These are phyloP conservation scores for Macrosoma leucophasiata DNA, from an alignment of 2,888 invertebrate species.

Conservation along the genomic window DNA sequence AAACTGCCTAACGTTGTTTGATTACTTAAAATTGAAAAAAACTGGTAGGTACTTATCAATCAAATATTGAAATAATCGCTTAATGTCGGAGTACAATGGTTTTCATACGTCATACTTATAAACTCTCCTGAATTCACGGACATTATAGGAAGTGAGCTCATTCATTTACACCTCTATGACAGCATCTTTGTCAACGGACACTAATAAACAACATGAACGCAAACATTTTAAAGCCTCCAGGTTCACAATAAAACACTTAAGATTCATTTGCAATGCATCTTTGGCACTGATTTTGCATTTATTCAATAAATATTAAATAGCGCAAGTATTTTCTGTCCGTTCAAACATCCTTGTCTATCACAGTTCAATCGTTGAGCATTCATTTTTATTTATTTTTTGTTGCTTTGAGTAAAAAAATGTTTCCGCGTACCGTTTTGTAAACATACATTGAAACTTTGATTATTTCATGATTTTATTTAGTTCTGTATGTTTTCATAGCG, in stretches of 20 bases:
- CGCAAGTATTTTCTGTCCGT: constrained; percentile 44
- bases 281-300: constrained; percentile 70
- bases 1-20: too few relatives aligned
- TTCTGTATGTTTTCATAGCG: constrained; percentile 46
- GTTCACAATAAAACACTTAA: constrained; percentile 25
- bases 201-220: constrained; percentile 36
- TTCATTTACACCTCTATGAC: constrained; percentile 39
- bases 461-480: too few relatives aligned
- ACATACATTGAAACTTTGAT: constrained; percentile 32
- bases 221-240: constrained; percentile 14
- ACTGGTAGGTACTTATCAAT: too few relatives aligned
- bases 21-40: too few relatives aligned
- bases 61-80: too few relatives aligned
- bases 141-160: constrained; percentile 49
- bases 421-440: constrained; percentile 43
- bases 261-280: constrained; percentile 61
- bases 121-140: too few relatives aligned
- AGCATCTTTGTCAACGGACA: constrained; percentile 26
- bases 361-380: constrained; percentile 64
- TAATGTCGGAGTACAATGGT: too few relatives aligned
- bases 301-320: constrained; percentile 53
- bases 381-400: constrained; percentile 57
- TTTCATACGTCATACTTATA: too few relatives aligned
- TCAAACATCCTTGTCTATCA: constrained; percentile 58
- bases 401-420: constrained; percentile 44